Evolutionary conservation across 2,113 vertebrate species (phyloP).

Genomic region (Scophthalmus maximus): DNA sequence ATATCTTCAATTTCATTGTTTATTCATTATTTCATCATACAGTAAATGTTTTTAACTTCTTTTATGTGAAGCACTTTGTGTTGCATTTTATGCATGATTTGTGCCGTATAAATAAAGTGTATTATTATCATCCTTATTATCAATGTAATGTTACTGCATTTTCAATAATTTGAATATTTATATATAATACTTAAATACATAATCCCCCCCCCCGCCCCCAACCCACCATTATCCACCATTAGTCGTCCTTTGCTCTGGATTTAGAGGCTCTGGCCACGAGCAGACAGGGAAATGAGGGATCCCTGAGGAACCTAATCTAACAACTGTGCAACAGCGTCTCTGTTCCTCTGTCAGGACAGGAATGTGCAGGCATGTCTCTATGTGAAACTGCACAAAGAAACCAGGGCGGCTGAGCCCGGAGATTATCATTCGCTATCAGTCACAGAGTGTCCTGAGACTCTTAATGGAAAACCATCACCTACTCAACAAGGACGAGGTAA

Average conservation of each 20-base stretch:
- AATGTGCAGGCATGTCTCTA: slow-evolving; percentile 53
- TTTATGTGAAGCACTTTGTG: too few relatives aligned
- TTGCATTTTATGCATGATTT: too few relatives aligned
- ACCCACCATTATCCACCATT: background rate
- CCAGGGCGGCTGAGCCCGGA: slow-evolving; percentile 13
- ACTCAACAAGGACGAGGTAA: background rate
- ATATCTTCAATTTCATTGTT: too few relatives aligned
- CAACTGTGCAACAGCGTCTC: slow-evolving; percentile 28
- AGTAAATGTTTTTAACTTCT: too few relatives aligned
- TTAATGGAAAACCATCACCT: slow-evolving; percentile 10
- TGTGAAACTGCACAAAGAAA: slow-evolving; percentile 41
- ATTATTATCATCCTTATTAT: too few relatives aligned
- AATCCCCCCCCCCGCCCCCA: too few relatives aligned
- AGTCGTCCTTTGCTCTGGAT: background rate
- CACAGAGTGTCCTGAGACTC: background rate
- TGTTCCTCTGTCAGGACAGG: slow-evolving; percentile 43
- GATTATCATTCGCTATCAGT: slow-evolving; percentile 40
- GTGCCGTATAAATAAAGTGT: too few relatives aligned
- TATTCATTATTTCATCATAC: too few relatives aligned
- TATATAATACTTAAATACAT: too few relatives aligned
- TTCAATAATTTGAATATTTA: too few relatives aligned
- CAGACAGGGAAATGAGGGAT: slow-evolving; percentile 15
- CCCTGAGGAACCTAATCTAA: slow-evolving; percentile 30
- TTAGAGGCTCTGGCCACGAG: background rate
- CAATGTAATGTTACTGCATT: too few relatives aligned